These are phyloP conservation scores for Bolinopsis microptera DNA, from an alignment of 37 sponge, comb jelly and placozoan genomes.

Conservation along the genomic window DNA sequence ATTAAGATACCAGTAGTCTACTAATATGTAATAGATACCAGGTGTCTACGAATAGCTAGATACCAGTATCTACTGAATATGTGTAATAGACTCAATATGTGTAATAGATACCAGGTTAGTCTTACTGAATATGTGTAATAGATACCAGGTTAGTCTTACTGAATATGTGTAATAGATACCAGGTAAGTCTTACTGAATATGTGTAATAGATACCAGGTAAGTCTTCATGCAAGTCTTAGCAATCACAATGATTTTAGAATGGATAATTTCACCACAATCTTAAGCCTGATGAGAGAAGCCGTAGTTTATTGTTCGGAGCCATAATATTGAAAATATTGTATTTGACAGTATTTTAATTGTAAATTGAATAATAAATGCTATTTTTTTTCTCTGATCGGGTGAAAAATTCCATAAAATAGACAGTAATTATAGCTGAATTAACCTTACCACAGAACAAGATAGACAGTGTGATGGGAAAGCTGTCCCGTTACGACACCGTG, in stretches of 20 bases:
- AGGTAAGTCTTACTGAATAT: not conserved
- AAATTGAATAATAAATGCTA: no score
- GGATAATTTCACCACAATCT: no score
- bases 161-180: not conserved
- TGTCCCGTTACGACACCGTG: constrained; percentile 45
- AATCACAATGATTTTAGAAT: no score
- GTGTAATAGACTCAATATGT: not conserved
- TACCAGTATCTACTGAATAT: not conserved
- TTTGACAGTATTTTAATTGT: no score
- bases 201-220: not conserved
- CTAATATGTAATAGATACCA: not conserved
- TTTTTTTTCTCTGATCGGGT: no score
- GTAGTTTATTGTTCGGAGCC: no score
- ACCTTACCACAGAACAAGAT: constrained; percentile 57
- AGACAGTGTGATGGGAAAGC: constrained; percentile 63
- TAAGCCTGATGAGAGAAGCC: no score
- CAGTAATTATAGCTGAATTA: no score
- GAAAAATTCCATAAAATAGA: no score
- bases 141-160: not conserved
- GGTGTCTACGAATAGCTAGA: not conserved
- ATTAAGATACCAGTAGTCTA: no score
- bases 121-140: not conserved
- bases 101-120: constrained; percentile 8
- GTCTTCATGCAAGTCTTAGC: no score
- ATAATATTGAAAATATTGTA: no score